Evolutionary conservation across 2,888 invertebrate species (phyloP).

Genomic region (Epiblema foenella): DNA sequence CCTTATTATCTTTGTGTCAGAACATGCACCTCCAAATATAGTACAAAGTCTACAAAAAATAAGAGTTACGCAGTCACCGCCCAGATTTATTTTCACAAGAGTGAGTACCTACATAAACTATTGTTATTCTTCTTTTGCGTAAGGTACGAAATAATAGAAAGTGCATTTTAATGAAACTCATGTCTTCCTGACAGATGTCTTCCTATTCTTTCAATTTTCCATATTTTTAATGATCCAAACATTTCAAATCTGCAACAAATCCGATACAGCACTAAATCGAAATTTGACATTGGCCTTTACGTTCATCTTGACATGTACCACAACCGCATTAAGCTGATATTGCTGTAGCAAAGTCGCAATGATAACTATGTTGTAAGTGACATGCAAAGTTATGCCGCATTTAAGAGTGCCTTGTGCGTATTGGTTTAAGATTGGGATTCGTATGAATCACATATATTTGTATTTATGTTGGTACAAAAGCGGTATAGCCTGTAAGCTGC

Average conservation of each 20-base stretch:
- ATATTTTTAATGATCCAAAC: conserved; percentile 48
- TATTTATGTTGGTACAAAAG: conserved; percentile 36
- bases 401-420: conserved; percentile 28
- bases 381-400: conserved; percentile 44
- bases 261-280: conserved; percentile 49
- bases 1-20: too few species aligned
- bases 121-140: background rate
- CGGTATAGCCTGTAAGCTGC: conserved; percentile 62
- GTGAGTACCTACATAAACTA: background rate
- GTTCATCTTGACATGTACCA: conserved; percentile 3
- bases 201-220: conserved; percentile 1
- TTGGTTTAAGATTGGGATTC: conserved; percentile 43
- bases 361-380: conserved; percentile 48
- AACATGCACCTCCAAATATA: too few species aligned
- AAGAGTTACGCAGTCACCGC: too few species aligned
- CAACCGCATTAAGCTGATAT: conserved; percentile 45
- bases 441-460: conserved; percentile 18
- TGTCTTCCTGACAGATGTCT: conserved; percentile 3
- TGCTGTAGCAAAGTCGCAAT: conserved; percentile 41
- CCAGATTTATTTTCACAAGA: too few species aligned
- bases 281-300: conserved; percentile 5
- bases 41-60: too few species aligned
- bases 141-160: background rate
- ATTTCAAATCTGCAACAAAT: conserved; percentile 51
- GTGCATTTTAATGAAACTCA: background rate